Percentiles rank a stretch among this genome's conserved stretches.
Conservation (phyloP, 2,113 vertebrate species). For the Sceloporus tristichus region DNA sequence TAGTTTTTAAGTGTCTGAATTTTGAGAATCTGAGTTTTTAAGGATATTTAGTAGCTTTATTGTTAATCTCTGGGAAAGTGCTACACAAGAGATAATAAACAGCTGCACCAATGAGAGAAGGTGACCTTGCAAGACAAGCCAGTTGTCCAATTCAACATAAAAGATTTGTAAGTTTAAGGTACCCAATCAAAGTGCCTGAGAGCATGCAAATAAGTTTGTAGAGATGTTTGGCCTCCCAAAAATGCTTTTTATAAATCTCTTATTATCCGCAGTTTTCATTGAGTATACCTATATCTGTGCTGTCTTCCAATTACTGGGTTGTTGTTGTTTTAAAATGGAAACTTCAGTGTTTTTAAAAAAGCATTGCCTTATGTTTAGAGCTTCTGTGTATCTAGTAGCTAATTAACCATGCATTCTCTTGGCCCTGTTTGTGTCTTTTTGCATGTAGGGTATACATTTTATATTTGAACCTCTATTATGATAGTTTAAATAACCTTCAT, state of each 20-base stretch:
- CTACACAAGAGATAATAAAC: neutral
- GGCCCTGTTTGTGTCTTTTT: neutral
- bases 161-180: no score
- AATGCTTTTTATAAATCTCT: neutral
- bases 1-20: no score
- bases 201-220: neutral
- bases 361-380: neutral
- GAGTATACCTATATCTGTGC: no score
- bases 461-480: neutral
- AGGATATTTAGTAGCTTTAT: no score
- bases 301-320: no score
- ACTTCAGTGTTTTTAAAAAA: neutral
- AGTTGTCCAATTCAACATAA: no score
- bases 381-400: neutral
- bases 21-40: no score
- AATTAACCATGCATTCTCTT: neutral
- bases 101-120: neutral
- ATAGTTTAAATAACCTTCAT: constrained; percentile 5
- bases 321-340: no score
- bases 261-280: neutral
- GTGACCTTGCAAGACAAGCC: neutral
- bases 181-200: neutral
- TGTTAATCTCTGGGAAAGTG: neutral
- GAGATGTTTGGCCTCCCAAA: neutral
- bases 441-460: neutral